phyloP scores from a whole-genome alignment of 2,113 vertebrate genomes.

The Pimephales promelas region DNA sequence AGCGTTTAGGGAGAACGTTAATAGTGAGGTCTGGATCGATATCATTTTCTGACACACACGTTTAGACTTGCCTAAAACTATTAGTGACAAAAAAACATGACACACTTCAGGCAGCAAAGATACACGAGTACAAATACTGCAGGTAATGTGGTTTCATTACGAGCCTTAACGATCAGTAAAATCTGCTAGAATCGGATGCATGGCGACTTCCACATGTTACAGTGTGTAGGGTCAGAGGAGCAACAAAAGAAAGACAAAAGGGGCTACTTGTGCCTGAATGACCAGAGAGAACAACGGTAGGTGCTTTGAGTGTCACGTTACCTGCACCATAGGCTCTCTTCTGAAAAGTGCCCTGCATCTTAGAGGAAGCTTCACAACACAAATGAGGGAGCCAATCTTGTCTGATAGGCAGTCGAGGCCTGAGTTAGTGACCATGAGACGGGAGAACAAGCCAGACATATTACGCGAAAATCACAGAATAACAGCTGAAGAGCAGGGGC shows the following conservation, averaged over 20 bases:
- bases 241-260: neutral
- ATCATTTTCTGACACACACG: conserved; percentile 53
- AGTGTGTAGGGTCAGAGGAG: conserved; percentile 18
- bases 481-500: conserved; percentile 73
- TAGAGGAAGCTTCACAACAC: conserved; percentile 56
- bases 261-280: conserved; percentile 8
- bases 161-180: conserved; percentile 48
- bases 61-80: conserved; percentile 53
- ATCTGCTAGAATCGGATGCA: conserved; percentile 41
- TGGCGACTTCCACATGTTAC: conserved; percentile 32
- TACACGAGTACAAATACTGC: conserved; percentile 59
- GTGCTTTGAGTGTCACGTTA: conserved; percentile 13
- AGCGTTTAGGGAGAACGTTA: conserved; percentile 21
- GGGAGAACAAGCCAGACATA: conserved; percentile 79
- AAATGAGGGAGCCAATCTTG: conserved; percentile 66
- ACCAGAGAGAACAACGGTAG: neutral
- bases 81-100: conserved; percentile 58
- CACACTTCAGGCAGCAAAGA: conserved; percentile 54
- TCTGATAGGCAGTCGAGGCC: conserved; percentile 83
- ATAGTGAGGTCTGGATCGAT: conserved; percentile 55
- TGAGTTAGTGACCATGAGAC: conserved; percentile 79
- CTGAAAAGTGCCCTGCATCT: conserved; percentile 68
- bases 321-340: conserved; percentile 51
- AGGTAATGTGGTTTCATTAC: conserved; percentile 56
- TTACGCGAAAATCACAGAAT: conserved; percentile 64